Percentiles rank a stretch among this genome's conserved stretches.
phyloP scores from a whole-genome alignment of 2,113 vertebrate genomes.

The Spheniscus mendiculus region DNA sequence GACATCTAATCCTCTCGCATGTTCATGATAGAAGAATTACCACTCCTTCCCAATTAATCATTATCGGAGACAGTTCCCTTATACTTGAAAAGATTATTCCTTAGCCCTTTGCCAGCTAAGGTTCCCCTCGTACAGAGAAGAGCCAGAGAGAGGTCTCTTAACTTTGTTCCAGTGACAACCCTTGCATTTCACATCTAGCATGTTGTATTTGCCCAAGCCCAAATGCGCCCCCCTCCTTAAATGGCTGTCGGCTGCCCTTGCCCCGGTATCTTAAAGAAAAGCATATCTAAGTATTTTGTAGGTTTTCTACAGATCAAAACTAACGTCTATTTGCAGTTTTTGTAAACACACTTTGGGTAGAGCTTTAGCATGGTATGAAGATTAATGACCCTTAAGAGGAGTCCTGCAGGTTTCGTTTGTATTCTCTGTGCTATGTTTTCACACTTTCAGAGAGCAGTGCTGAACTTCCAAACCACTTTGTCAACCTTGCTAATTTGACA shows the following conservation, averaged over 20 bases:
- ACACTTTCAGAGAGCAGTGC: background rate
- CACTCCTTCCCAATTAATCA: constrained; percentile 63
- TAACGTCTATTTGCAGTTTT: background rate
- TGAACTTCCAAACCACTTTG: constrained; percentile 54
- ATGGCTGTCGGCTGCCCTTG: background rate
- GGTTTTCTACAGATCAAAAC: background rate
- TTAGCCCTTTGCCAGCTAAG: background rate
- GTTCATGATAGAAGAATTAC: constrained; percentile 27
- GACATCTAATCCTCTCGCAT: constrained; percentile 41
- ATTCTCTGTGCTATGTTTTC: background rate
- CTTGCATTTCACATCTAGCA: background rate
- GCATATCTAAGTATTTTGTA: background rate
- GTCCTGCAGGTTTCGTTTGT: constrained; percentile 46
- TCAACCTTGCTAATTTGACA: constrained; percentile 50
- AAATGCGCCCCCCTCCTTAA: background rate
- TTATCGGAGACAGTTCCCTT: background rate
- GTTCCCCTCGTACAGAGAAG: background rate
- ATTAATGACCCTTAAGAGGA: constrained; percentile 39
- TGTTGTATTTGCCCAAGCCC: background rate
- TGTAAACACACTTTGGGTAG: background rate
- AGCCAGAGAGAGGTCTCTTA: background rate
- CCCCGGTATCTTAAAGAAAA: background rate
- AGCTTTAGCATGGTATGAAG: background rate
- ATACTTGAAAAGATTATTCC: background rate
- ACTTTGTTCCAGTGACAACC: background rate